Evolutionary conservation across 2,888 invertebrate species (phyloP), one percentile per base, ranked within the genome.

Genomic region (Acrobasis consociella): DNA sequence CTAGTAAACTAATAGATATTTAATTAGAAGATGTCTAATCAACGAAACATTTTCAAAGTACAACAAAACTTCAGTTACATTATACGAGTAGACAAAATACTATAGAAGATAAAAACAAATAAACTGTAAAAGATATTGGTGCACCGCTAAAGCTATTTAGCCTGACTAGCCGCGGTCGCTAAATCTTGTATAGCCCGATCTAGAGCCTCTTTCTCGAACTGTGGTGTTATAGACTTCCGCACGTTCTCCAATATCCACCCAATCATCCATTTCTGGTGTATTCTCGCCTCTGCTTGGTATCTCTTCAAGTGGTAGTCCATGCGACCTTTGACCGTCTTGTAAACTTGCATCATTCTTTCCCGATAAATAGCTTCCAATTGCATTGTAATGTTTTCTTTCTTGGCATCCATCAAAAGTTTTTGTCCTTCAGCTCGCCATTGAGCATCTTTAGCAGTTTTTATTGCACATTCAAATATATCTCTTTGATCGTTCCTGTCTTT

Each of bases 311-410:
- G 98, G 84, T 97, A 99, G 81, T 99, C 98, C 88, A 98, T 92
- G 22, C 97, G 94, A 66, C 94, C 95, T 85, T 95, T 97, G 0
- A 97, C 95, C 66, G 86, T 86, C 15, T 72, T 74, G 72, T 93
- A 93, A 0, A 94, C 94, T 10, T 82, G 73, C 85, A 93, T 88
- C 53, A 93, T 73, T 63, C 95, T 89, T 66, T 94, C 93, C 38
- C 96, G 93, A 91, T 98, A 99, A n/a, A 94, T 94, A 56, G 98
- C 97, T 93, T 99, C 99, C 64, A 99, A 87, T 86, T 99, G 99
- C 77, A 99, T 94, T 2, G 94, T 94, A 66, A 99, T 94, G 85
- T 98, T 98, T 85, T 99, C 99, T 78, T 96, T 96, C 83, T 97
- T 98, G 58, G 97, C 97, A 42, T 96, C 95, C 76, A 96, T 94